Conservation (phyloP, 1,140 invertebrate species). For the Saccostrea glomerata region DNA sequence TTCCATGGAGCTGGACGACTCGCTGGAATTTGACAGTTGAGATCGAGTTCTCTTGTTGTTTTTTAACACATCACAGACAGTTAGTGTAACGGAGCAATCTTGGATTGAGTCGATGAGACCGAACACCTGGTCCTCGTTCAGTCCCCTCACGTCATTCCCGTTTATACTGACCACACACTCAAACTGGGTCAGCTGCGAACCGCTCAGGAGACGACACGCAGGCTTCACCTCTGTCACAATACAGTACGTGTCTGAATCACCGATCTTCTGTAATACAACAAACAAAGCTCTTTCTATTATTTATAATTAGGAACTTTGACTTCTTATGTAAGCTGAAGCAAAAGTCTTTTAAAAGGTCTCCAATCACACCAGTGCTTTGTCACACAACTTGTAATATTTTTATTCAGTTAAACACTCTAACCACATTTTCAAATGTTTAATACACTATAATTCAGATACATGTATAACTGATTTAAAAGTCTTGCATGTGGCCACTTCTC, state of each 20-base stretch:
- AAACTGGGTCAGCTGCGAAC: constrained; percentile 27
- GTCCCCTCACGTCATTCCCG: not conserved
- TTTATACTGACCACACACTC: constrained; percentile 52
- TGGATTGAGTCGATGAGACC: constrained; percentile 42
- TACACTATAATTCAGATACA: too few species aligned
- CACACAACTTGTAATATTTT: too few species aligned
- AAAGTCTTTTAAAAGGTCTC: too few species aligned
- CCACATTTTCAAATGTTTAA: too few species aligned
- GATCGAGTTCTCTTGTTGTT: constrained; percentile 30
- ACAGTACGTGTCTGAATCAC: constrained; percentile 42
- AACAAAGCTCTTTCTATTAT: too few species aligned
- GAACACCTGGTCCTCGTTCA: constrained; percentile 32
- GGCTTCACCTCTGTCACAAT: constrained; percentile 51
- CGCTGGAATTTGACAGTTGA: constrained; percentile 27
- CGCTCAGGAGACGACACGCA: constrained; percentile 33
- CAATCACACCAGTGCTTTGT: too few species aligned
- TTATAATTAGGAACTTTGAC: too few species aligned
- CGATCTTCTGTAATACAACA: constrained; percentile 4
- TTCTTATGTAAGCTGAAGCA: too few species aligned
- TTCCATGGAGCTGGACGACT: constrained; percentile 29
- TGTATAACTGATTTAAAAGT: too few species aligned
- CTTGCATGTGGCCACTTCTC: too few species aligned
- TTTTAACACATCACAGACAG: constrained; percentile 37
- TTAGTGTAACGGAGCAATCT: constrained; percentile 16
- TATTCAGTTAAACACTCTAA: too few species aligned